Base-by-base conservation (phyloP, 1,140 invertebrate species). In the Caenorhabditis latens region DNA sequence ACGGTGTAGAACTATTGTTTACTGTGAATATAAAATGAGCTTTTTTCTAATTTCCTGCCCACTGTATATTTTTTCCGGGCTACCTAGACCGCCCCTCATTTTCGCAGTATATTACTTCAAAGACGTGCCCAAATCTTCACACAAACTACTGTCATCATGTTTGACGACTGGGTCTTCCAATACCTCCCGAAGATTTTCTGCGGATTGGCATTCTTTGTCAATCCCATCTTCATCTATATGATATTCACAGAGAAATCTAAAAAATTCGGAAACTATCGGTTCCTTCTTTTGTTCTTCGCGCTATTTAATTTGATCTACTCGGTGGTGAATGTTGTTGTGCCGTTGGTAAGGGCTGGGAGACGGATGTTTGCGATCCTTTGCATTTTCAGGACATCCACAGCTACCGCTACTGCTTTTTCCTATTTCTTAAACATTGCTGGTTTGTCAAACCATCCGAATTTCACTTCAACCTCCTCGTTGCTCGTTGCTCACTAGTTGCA, bases 231-330 rank as follows among this genome's bases (percentile, higher is more conserved):
- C 40, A 24, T 63, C 7, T 40, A 63, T 14, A 11, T 63, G 6
- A 63, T 63, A 8, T 63, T 63, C 21, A 2, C 61, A 11, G 61
- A 63, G 32, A 24, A 63, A 40, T 0, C 6, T 2, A 7, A 21
- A 32, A 63, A 40, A 11, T 63, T 63, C 32, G 61, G 61, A 9
- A 63, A 63, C 61, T 63, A 63, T 63, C 61, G 61, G 8, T 63
- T 32, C 32, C 61, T 63, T 40, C 61, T 63, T 4, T 40, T 63
- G 7, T 63, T 40, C 19, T 63, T 63, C 24, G 61, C 61, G 8
- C 7, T 63, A 14, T 63, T 63, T 21, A 63, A 63, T 40, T 63
- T 63, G 61, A 32, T 8, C 21, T 63, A 63, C 14, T 63, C 61
- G 8, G 61, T 63, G 8, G 61, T 63, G 4, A 63, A 63, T 63